A percentile compares a stretch with the other conserved stretches of the same genome.
These are phyloP conservation scores for Abrostola tripartita DNA, from an alignment of 2,888 invertebrate species.

Conservation along the genomic window DNA sequence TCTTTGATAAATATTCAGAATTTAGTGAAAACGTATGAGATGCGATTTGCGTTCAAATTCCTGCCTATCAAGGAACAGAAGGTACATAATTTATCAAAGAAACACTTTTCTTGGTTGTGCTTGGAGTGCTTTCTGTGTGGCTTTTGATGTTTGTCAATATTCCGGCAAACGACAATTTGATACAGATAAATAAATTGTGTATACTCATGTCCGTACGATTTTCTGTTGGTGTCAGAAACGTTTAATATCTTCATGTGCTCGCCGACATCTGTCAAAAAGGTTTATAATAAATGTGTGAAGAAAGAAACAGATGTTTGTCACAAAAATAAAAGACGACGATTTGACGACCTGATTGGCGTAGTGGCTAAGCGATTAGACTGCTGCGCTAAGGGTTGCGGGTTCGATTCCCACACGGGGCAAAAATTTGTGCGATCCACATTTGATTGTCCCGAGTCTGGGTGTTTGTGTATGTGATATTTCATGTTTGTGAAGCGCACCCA, in stretches of 20 bases:
- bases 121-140: slow-evolving; percentile 30
- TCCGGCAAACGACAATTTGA: slow-evolving; percentile 32
- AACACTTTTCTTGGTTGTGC: slow-evolving; percentile 33
- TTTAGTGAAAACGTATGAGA: slow-evolving; percentile 55
- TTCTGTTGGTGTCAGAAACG: slow-evolving; percentile 9
- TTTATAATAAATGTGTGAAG: no score
- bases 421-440: no score
- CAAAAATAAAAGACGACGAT: no score
- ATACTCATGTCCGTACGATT: not conserved
- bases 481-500: no score
- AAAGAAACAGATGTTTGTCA: no score
- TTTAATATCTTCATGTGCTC: slow-evolving; percentile 1
- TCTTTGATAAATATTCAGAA: slow-evolving; percentile 64
- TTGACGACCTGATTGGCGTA: no score
- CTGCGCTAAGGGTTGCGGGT: no score
- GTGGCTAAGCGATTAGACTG: no score
- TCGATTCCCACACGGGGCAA: no score
- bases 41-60: slow-evolving; percentile 54
- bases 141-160: slow-evolving; percentile 45
- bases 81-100: slow-evolving; percentile 59
- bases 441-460: no score
- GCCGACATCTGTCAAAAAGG: not conserved
- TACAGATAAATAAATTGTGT: slow-evolving; percentile 20
- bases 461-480: no score
- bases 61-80: slow-evolving; percentile 43